A percentile compares a stretch with the other conserved stretches of the same genome.
phyloP scores from a whole-genome alignment of 2,113 vertebrate genomes.

The Carassius carassius region DNA sequence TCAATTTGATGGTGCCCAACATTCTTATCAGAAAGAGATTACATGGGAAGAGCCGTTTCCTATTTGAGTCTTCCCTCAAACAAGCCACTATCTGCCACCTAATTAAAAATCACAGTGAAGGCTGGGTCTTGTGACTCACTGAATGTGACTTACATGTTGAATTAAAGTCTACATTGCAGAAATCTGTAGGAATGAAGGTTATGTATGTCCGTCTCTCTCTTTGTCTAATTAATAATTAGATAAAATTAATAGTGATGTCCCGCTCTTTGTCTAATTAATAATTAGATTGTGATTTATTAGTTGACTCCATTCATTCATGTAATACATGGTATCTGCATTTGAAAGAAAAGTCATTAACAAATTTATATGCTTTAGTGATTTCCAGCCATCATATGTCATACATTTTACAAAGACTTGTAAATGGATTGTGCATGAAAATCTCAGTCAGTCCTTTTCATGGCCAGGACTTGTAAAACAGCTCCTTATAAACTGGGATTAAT shows the following conservation, averaged over 20 bases:
- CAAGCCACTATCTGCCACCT: slow-evolving; percentile 22
- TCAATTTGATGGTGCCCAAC: slow-evolving; percentile 47
- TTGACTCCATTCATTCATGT: not conserved
- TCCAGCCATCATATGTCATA: not conserved
- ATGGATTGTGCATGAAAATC: slow-evolving; percentile 1
- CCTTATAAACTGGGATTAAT: not conserved
- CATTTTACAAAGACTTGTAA: not conserved
- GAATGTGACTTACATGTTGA: slow-evolving; percentile 17
- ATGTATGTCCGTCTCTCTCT: not conserved
- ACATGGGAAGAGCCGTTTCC: slow-evolving; percentile 40
- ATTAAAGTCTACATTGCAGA: not conserved
- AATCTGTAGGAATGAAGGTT: not conserved
- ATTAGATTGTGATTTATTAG: slow-evolving; percentile 26
- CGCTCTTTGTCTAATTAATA: slow-evolving; percentile 23
- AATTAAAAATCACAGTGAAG: slow-evolving; percentile 42
- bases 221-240: slow-evolving; percentile 31
- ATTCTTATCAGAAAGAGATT: slow-evolving; percentile 43
- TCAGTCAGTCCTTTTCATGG: not conserved
- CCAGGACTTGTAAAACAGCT: not conserved
- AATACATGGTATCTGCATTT: slow-evolving; percentile 10
- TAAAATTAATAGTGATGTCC: slow-evolving; percentile 16
- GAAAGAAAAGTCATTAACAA: not conserved
- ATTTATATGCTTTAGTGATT: slow-evolving; percentile 15
- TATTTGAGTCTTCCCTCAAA: slow-evolving; percentile 29
- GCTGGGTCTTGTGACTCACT: not conserved